These are phyloP conservation scores for Andrena flavipes DNA, from an alignment of 2,888 invertebrate species.

Conservation along the genomic window DNA sequence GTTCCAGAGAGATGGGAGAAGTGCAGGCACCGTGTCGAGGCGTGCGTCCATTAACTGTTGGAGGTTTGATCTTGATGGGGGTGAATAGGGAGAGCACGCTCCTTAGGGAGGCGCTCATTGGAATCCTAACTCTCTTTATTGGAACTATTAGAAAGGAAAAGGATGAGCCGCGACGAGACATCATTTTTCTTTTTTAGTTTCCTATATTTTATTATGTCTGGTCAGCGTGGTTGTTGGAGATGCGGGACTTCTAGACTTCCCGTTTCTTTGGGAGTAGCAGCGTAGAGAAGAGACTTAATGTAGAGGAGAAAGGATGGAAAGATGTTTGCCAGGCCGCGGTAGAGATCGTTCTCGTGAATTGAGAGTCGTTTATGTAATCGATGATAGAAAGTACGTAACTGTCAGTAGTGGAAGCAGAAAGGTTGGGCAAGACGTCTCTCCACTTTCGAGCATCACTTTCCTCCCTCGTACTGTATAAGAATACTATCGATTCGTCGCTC, in stretches of 20 bases:
- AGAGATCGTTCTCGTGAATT: slow-evolving; percentile 23
- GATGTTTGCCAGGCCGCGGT: slow-evolving; percentile 9
- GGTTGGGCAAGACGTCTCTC: neutral
- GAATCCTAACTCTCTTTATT: too few relatives aligned
- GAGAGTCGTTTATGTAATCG: slow-evolving; percentile 53
- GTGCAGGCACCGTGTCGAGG: neutral
- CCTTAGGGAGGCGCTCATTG: too few relatives aligned
- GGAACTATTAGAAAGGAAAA: too few relatives aligned
- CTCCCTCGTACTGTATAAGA: too few relatives aligned
- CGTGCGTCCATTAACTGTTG: neutral
- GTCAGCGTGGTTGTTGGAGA: neutral
- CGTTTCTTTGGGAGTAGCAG: neutral
- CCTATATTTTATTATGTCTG: too few relatives aligned
- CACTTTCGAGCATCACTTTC: neutral
- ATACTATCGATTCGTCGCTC: too few relatives aligned
- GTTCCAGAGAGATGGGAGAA: neutral
- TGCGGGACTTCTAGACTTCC: neutral
- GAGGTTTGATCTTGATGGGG: neutral
- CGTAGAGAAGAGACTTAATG: too few relatives aligned
- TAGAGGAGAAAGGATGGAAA: neutral
- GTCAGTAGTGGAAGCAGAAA: neutral
- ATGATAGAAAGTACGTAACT: slow-evolving; percentile 53
- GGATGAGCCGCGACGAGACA: too few relatives aligned
- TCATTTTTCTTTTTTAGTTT: too few relatives aligned
- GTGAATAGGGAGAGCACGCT: too few relatives aligned